phyloP scores from a whole-genome alignment of 2,113 vertebrate species.

The Grus americana region DNA sequence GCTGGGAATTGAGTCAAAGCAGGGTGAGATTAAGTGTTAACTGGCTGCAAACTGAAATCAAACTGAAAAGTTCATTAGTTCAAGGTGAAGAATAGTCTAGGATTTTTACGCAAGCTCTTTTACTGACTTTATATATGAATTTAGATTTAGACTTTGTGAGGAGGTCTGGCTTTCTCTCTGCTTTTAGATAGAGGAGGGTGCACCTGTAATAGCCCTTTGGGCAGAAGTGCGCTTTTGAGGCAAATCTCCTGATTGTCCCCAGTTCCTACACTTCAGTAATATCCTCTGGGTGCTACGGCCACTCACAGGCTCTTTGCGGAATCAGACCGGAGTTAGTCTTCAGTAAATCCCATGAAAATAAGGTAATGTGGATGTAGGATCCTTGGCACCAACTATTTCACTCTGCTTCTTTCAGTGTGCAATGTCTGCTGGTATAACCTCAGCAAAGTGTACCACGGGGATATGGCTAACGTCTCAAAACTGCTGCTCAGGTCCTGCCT shows the following conservation, averaged over 20 bases:
- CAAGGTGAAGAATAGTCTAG: background rate
- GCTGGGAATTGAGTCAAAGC: background rate
- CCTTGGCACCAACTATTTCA: background rate
- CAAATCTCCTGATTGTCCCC: background rate
- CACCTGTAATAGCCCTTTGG: background rate
- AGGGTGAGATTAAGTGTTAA: background rate
- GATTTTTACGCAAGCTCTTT: background rate
- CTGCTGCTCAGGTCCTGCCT: background rate
- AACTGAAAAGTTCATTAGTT: background rate
- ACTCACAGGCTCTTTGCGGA: background rate
- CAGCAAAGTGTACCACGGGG: fast-evolving
- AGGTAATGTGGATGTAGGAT: background rate
- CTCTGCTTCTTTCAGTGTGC: background rate
- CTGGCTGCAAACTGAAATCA: background rate
- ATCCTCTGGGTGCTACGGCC: background rate
- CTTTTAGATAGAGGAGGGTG: background rate
- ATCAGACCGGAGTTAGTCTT: background rate
- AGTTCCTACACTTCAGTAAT: background rate
- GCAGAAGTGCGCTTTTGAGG: background rate
- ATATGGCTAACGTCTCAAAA: fast-evolving
- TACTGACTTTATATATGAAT: background rate
- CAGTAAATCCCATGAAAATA: background rate
- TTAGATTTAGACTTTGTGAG: background rate
- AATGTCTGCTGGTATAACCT: background rate
- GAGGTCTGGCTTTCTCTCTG: background rate